A percentile compares a stretch with the other conserved stretches of the same genome.
Evolutionary conservation across 2,888 invertebrate genomes (phyloP).

Genomic region (Eledona agricola): DNA sequence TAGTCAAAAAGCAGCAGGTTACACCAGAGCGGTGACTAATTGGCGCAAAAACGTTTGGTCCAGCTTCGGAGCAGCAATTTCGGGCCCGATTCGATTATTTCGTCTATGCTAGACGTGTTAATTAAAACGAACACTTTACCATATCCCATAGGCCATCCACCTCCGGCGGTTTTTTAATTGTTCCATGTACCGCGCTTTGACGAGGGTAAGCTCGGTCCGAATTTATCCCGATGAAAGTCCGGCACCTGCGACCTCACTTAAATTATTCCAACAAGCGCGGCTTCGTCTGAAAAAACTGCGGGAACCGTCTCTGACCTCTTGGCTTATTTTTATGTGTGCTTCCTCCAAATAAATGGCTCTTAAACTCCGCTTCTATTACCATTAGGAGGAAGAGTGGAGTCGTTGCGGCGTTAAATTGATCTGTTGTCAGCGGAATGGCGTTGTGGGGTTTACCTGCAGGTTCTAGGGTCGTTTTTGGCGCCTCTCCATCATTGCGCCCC

Average conservation of each 20-base stretch:
- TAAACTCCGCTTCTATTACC: background rate
- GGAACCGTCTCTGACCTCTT: no score
- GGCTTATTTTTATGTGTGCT: no score
- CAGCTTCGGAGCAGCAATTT: conserved; percentile 34
- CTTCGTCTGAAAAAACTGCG: no score
- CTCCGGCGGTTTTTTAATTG: no score
- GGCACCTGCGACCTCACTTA: conserved; percentile 23
- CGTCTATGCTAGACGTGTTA: no score
- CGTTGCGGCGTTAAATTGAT: conserved; percentile 22
- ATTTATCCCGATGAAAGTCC: conserved; percentile 20
- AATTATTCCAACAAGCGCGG: conserved; percentile 27
- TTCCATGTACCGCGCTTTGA: no score
- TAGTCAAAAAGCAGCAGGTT: conserved; percentile 39
- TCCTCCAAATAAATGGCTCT: no score
- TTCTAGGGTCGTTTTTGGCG: conserved; percentile 25
- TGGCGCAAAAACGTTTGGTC: conserved; percentile 40
- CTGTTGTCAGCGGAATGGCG: conserved; percentile 24
- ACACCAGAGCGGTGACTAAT: conserved; percentile 45
- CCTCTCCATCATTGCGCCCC: conserved; percentile 26
- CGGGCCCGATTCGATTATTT: conserved; percentile 34
- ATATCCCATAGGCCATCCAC: no score
- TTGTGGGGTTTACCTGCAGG: conserved; percentile 24
- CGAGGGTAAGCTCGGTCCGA: no score
- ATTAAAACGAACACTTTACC: no score
- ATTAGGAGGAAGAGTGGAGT: conserved; percentile 3